Conservation (phyloP, 2,113 vertebrate genomes). For the Cromileptes altivelis region DNA sequence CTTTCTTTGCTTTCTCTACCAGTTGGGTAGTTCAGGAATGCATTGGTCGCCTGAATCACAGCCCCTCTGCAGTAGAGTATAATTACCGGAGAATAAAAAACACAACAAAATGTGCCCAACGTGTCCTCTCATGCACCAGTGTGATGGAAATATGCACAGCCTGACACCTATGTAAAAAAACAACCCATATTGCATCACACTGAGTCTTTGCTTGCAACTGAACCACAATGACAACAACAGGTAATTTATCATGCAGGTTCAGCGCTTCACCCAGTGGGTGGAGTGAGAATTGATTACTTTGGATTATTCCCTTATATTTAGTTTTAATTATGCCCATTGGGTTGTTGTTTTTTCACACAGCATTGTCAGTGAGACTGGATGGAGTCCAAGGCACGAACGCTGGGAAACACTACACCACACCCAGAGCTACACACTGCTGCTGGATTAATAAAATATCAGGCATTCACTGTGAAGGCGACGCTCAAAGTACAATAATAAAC, state of each 20-base stretch:
- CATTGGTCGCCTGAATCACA: constrained; percentile 1
- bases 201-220: background rate
- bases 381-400: background rate
- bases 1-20: no score
- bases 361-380: constrained; percentile 21
- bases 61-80: background rate
- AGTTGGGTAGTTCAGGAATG: constrained; percentile 27
- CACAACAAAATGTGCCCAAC: constrained; percentile 19
- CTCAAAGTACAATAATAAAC: constrained; percentile 27
- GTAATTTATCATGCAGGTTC: background rate
- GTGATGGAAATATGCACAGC: background rate
- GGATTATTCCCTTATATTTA: background rate
- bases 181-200: background rate
- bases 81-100: constrained; percentile 25
- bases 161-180: background rate
- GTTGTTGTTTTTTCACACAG: constrained; percentile 2
- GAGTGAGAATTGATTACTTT: constrained; percentile 5
- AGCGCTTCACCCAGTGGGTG: background rate
- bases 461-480: background rate
- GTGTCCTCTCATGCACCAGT: constrained; percentile 36
- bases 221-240: background rate
- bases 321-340: background rate
- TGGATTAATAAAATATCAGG: constrained; percentile 18
- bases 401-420: constrained; percentile 41
- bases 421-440: background rate